Base-by-base conservation (phyloP, 2,888 invertebrate genomes). In the Rhagonycha lutea region DNA sequence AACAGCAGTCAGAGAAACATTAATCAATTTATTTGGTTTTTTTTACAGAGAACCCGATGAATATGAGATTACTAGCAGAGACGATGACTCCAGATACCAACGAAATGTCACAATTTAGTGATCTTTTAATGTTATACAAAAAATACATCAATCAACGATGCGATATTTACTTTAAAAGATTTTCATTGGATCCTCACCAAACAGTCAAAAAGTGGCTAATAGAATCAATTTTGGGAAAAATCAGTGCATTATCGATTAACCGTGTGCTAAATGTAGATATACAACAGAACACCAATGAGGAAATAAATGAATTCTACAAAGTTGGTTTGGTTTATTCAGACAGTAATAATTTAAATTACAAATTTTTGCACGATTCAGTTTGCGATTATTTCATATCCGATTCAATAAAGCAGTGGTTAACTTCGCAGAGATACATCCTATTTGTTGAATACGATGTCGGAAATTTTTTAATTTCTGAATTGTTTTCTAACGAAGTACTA, bases 11-110 rank as follows among this genome's bases (percentile, higher is more conserved):
- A 14, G n/a, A 61, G 1, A 9, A 5, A 28, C 11, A 28, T n/a
- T n/a, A n/a, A n/a, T 14, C 24, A 14, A 24, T 14, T 0, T 62
- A 14, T 26, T 12, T 18, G 11, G 12, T 32, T 14, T 11, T 61
- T n/a, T 47, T 77, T 74, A 1, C 24, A 75, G 78, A 68, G 60
- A 73, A 75, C 28, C 78, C 78, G 14, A 61, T 78, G 47, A 70
- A 70, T 12, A 60, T 78, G 61, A 72, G 78, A 47, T 70, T 78
- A 63, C 11, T 78, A n/a, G 78, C 78, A 23, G 78, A 78, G 69
- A 47, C 74, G 8, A 23, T 73, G 18, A 68, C 62, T 26, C 70
- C 72, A 18, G 10, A 14, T 11, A 9, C 14, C 3, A 4, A 11
- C 10, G 0, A 28, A 32, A 11, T 61, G 9, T 18, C 24, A 5